Evolutionary conservation across 2,888 invertebrate genomes (phyloP).

Genomic region (Eledona agricola): DNA sequence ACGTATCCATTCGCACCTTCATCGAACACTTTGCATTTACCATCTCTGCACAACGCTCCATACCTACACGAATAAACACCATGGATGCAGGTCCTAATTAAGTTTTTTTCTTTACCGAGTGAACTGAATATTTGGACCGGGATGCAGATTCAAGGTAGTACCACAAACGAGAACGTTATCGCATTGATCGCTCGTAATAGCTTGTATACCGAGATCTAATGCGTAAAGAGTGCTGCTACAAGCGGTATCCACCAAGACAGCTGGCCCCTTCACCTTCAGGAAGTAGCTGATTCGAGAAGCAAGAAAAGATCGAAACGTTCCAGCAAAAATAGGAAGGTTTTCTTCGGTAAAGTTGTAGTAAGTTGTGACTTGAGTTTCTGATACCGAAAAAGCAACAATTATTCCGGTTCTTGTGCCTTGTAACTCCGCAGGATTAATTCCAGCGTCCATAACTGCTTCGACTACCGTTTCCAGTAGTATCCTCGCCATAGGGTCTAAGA

Average conservation of each 20-base stretch:
- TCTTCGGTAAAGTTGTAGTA: too few relatives aligned
- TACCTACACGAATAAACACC: slow-evolving; percentile 51
- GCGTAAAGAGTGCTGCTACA: slow-evolving; percentile 99
- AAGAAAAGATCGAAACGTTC: too few relatives aligned
- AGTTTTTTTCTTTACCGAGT: slow-evolving; percentile 59
- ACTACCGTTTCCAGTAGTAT: too few relatives aligned
- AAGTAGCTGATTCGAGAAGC: too few relatives aligned
- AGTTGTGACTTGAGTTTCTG: too few relatives aligned
- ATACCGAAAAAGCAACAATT: too few relatives aligned
- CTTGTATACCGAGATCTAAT: slow-evolving; percentile 80
- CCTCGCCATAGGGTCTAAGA: too few relatives aligned
- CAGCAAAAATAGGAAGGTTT: too few relatives aligned
- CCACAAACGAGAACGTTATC: slow-evolving; percentile 92
- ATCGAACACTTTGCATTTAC: slow-evolving; percentile 91
- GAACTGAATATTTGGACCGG: slow-evolving; percentile 89
- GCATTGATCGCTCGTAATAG: slow-evolving; percentile 81
- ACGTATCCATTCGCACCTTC: slow-evolving; percentile 82
- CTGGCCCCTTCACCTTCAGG: too few relatives aligned
- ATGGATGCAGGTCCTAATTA: slow-evolving; percentile 12
- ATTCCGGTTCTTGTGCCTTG: too few relatives aligned
- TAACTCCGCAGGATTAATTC: too few relatives aligned
- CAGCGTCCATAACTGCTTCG: too few relatives aligned
- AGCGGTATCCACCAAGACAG: slow-evolving; percentile 89
- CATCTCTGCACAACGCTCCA: slow-evolving; percentile 83
- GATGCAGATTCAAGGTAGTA: slow-evolving; percentile 84